Percentiles rank a stretch among this genome's conserved stretches.
phyloP scores from a whole-genome alignment of 2,113 vertebrate genomes.

The Labrus mixtus region DNA sequence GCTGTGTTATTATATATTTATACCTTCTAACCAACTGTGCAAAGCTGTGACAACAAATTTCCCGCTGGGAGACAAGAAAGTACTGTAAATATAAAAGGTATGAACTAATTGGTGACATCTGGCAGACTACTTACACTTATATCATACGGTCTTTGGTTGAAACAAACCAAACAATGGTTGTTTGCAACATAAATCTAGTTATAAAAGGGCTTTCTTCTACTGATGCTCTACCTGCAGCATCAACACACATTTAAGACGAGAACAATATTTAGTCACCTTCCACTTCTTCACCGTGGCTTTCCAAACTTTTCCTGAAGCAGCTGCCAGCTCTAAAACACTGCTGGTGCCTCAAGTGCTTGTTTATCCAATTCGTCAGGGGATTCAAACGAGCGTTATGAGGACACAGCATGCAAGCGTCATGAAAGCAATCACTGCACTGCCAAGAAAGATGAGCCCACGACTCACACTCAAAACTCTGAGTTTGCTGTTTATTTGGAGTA shows the following conservation, averaged over 20 bases:
- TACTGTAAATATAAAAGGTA: no score
- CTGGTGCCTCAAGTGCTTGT: constrained; percentile 46
- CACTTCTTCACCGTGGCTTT: neutral
- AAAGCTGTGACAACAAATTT: no score
- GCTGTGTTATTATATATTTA: no score
- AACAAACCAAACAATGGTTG: no score
- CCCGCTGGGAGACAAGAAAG: no score
- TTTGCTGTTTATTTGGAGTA: constrained; percentile 52
- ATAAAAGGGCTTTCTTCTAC: no score
- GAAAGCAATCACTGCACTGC: constrained; percentile 50
- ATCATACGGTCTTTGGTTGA: no score
- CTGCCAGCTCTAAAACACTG: constrained; percentile 12
- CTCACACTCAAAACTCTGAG: neutral
- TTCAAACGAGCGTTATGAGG: constrained; percentile 49
- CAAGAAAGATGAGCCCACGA: constrained; percentile 50
- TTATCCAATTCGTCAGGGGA: constrained; percentile 59
- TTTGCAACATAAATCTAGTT: no score
- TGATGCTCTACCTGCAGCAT: no score
- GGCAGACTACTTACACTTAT: no score
- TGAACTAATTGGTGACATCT: no score
- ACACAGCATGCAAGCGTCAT: constrained; percentile 47
- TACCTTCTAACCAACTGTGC: no score
- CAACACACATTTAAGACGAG: neutral
- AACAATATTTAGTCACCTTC: constrained; percentile 9
- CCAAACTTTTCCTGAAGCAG: constrained; percentile 46